Base-by-base conservation (phyloP, 1,140 invertebrate genomes). In the Drosophila equinoxialis region DNA sequence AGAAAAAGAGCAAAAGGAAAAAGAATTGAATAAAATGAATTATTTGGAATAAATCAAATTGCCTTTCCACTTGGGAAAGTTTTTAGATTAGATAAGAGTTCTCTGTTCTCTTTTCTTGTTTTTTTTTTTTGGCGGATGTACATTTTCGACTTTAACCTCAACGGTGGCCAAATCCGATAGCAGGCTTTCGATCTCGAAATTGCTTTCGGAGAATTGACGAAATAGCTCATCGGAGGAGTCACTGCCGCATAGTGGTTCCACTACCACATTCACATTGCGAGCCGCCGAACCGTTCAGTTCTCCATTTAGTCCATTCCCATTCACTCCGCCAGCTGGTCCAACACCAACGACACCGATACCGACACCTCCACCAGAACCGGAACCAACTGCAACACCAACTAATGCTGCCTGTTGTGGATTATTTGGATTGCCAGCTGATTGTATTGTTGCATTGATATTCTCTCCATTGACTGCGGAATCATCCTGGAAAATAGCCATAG, bases 151-250 rank as follows among this genome's bases (percentile, higher is more conserved):
- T 92, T 94, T 94, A 71, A 94, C 93, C 77, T 93, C 92, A 74
- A 90, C 91, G 72, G 91, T 90, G 70, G 93, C 93, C 77, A 94
- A 92, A 85, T 94, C 93, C 63, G 93, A 93, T 37, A 94, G 91
- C 71, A 94, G 91, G 82, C 92, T 93, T 68, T 94, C 93, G 70
- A 94, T 93, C 90, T 94, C 93, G 61, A 93, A 93, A 70, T 90
- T 89, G 73, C 90, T 91, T 66, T 92, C 91, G 70, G 90, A 85
- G 48, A 92, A 76, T 78, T 90, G 91, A 55, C 91, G 90, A 73
- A 92, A 91, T 58, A 92, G 75, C 74, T 92, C 91, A 58, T 92
- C 91, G 59, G 91, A 92, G 48, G 91, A 90, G 68, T 92, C 91
- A 75, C 82, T 72, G 68, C 81, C 90, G 57, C 90, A 91, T 2